These are phyloP conservation scores for Creontiades dilutus DNA, from an alignment of 2,888 invertebrate species.

Conservation along the genomic window DNA sequence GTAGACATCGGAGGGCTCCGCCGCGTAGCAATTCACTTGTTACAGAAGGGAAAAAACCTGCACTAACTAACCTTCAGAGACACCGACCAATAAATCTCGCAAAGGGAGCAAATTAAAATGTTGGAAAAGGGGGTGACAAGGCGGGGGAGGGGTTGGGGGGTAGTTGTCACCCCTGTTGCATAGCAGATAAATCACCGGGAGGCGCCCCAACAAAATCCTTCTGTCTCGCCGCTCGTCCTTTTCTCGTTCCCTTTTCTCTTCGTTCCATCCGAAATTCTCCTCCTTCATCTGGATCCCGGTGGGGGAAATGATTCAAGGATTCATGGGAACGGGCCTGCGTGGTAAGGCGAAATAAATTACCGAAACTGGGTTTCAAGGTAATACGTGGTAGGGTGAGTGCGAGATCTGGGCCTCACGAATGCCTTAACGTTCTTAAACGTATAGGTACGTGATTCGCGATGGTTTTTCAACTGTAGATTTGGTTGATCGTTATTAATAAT, in stretches of 20 bases:
- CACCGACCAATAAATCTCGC: slow-evolving; percentile 49
- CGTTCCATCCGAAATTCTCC: slow-evolving; percentile 4
- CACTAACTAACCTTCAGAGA: slow-evolving; percentile 61
- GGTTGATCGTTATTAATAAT: too few species aligned
- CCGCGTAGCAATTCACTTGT: slow-evolving; percentile 48
- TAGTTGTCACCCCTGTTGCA: slow-evolving; percentile 42
- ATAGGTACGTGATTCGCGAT: too few species aligned
- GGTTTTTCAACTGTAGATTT: too few species aligned
- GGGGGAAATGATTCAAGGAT: too few species aligned
- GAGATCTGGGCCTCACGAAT: too few species aligned
- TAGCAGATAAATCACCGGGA: slow-evolving; percentile 32
- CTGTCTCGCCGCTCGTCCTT: slow-evolving; percentile 11
- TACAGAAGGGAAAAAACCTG: slow-evolving; percentile 48
- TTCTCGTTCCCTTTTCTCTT: background rate
- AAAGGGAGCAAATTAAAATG: slow-evolving; percentile 62
- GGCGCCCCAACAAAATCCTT: slow-evolving; percentile 36
- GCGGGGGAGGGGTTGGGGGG: background rate
- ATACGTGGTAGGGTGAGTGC: too few species aligned
- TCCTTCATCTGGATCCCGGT: slow-evolving; percentile 2
- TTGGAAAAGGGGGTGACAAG: slow-evolving; percentile 25
- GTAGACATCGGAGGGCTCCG: background rate
- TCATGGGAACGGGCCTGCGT: background rate
- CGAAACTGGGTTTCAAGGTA: too few species aligned
- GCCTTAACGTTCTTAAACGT: too few species aligned
- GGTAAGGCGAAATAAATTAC: too few species aligned